A percentile compares a stretch with the other conserved stretches of the same genome.
Conservation (phyloP, 2,113 vertebrate genomes). For the Tapirus terrestris region DNA sequence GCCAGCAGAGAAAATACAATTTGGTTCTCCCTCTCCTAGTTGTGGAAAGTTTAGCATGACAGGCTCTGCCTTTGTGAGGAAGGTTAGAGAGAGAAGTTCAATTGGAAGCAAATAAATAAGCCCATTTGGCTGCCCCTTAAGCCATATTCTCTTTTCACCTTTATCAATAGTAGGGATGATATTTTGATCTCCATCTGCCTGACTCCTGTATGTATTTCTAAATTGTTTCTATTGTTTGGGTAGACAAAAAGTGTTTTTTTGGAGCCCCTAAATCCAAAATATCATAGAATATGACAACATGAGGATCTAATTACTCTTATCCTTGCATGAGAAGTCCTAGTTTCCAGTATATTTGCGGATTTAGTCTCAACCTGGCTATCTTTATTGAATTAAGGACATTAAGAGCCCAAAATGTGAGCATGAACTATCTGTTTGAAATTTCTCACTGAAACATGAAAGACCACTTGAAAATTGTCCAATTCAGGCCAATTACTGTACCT, state of each 20-base stretch:
- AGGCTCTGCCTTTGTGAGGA: background rate
- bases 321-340: background rate
- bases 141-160: rapidly evolving
- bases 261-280: background rate
- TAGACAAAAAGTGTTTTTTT: background rate
- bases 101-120: background rate
- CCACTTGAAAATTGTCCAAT: background rate
- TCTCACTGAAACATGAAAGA: background rate
- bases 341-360: background rate
- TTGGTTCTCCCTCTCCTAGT: background rate
- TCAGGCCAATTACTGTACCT: background rate
- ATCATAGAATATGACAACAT: background rate
- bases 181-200: background rate
- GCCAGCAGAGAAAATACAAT: background rate
- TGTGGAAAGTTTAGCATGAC: background rate
- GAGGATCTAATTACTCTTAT: background rate
- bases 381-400: background rate
- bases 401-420: background rate
- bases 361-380: background rate
- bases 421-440: background rate
- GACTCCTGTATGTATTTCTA: background rate
- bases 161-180: background rate
- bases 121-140: background rate
- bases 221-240: background rate
- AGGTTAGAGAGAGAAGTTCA: background rate